Evolutionary conservation across 2,113 vertebrate species (phyloP), one percentile per base, ranked within the genome.

Genomic region (Periophthalmodon schlosseri): DNA sequence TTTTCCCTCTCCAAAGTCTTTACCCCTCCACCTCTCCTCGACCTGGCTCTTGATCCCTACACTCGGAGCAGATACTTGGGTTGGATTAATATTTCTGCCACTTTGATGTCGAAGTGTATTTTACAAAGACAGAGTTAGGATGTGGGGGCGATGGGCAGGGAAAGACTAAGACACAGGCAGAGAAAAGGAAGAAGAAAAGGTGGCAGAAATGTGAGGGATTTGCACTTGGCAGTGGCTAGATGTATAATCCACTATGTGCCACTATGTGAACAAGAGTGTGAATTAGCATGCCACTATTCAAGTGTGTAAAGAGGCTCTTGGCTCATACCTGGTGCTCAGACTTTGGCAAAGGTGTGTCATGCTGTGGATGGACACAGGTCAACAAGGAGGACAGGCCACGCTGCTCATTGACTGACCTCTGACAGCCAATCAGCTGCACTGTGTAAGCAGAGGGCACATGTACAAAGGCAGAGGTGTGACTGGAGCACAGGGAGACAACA

Each of bases 61-160:
- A 87, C 77, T 89, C 81, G 61, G 85, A 88, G 85, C 78, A 77
- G 74, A 90, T 91, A 91, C 87, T 89, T 91, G 71, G 79, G 78
- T 74, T 24, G 90, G 91, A 93, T 92, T 93, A 92, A 92, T 92
- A 93, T 90, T 91, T 89, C 87, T 91, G 77, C 81, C 88, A 89
- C 92, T 93, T 92, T 93, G 91, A 93, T 92, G 87, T 91, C 86
- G 81, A 88, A 84, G 81, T 81, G 79, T 89, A 82, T 87, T 87
- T 91, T 83, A 91, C 89, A 88, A 90, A 90, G 91, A 85, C 77
- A 69, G 87, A 85, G 89, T 90, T 84, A 84, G 76, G 73, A 84
- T 86, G 85, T 84, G 86, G 79, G 87, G 90, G 90, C 68, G 84
- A 87, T 81, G 85, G 89, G 88, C 83, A 89, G 72, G 74, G 69